Percentiles rank a stretch among this genome's conserved stretches.
These are phyloP conservation scores for honey bee (Apis mellifera) DNA, from an alignment of 1,140 invertebrate species.

Conservation along the genomic window Amel_HAv3.1 CM009940.2:8751501-8752000, in stretches of 20 bases:
- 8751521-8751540: background rate
- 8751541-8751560: background rate
- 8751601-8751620: background rate
- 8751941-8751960: constrained; percentile 36
- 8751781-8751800: background rate
- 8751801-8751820: background rate
- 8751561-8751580: background rate
- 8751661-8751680: background rate
- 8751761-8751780: background rate
- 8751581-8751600: background rate
- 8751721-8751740: background rate
- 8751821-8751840: constrained; percentile 4
- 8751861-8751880: constrained; percentile 10
- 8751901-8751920: constrained; percentile 11
- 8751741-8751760: too few species aligned
- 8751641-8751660: constrained; percentile 40
- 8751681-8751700: background rate
- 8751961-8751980: constrained; percentile 23
- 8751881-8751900: constrained; percentile 7
- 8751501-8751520: background rate
- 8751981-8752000: constrained; percentile 2
- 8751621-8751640: constrained; percentile 45
- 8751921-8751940: constrained; percentile 33
- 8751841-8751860: constrained; percentile 14
- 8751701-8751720: background rate